Conservation (phyloP, 2,797 vertebrate species). For the Urophycis tenuis region DNA sequence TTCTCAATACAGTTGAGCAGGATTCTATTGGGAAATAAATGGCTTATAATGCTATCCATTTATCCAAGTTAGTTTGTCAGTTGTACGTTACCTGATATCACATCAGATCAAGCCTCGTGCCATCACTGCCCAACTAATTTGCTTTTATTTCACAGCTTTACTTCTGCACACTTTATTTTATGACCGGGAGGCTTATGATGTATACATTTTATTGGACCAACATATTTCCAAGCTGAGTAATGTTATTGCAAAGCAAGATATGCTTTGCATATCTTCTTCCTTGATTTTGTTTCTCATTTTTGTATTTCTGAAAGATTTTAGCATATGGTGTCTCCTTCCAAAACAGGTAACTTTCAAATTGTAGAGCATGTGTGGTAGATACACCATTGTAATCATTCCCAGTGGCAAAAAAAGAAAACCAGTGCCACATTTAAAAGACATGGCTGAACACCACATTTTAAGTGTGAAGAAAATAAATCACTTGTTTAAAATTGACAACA, state of each 20-base stretch:
- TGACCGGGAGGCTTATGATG: constrained; percentile 41
- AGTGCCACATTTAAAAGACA: background rate
- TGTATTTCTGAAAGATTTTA: background rate
- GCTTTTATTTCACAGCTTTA: background rate
- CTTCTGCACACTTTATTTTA: constrained; percentile 38
- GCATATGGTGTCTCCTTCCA: background rate
- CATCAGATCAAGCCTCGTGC: background rate
- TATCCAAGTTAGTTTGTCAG: background rate
- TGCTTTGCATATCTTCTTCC: background rate
- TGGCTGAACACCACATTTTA: constrained; percentile 34
- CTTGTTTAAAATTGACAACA: constrained; percentile 61
- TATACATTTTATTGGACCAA: constrained; percentile 52
- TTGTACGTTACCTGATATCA: background rate
- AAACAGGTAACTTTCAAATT: background rate
- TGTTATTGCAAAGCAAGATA: constrained; percentile 16
- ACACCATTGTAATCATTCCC: background rate
- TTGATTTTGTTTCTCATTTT: background rate
- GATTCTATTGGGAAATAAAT: background rate
- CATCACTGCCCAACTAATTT: background rate
- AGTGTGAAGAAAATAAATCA: constrained; percentile 42
- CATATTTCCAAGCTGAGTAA: constrained; percentile 35
- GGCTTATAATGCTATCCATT: background rate
- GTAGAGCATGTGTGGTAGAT: background rate
- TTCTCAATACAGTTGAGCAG: background rate
- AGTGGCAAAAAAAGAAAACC: background rate